Evolutionary conservation across 2,113 vertebrate species (phyloP).

Genomic region (Arothron firmamentum): DNA sequence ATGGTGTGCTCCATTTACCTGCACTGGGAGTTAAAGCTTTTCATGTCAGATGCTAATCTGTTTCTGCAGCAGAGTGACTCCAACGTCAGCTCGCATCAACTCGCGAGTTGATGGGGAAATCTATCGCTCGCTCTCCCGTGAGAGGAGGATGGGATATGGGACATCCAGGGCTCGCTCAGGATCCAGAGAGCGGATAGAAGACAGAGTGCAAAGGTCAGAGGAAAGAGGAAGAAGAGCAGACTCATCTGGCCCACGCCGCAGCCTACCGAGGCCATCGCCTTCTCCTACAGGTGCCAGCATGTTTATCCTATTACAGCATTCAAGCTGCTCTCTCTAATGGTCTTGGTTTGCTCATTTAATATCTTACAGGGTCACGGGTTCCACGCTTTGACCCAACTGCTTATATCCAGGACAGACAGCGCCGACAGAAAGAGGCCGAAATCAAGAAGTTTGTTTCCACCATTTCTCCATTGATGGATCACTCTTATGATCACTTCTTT

Average conservation of each 20-base stretch:
- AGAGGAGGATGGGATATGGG: constrained; percentile 58
- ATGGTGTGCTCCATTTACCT: constrained; percentile 44
- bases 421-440: constrained; percentile 79
- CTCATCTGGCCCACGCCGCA: constrained; percentile 61
- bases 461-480: neutral
- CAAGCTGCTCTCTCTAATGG: too few species aligned
- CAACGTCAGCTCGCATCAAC: constrained; percentile 39
- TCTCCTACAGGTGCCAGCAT: constrained; percentile 79
- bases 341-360: neutral
- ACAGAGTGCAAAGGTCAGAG: constrained; percentile 66
- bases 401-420: constrained; percentile 84
- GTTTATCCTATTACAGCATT: neutral
- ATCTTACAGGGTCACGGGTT: constrained; percentile 56
- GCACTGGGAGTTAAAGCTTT: neutral
- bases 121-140: constrained; percentile 71
- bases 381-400: constrained; percentile 88
- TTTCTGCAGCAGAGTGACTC: constrained; percentile 68
- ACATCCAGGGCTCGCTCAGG: constrained; percentile 68
- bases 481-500: neutral
- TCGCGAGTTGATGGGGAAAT: constrained; percentile 56
- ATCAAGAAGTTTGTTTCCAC: constrained; percentile 76
- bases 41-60: neutral
- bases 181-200: constrained; percentile 71
- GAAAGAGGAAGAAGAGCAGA: constrained; percentile 74
- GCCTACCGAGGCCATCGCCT: constrained; percentile 65